Percentiles rank a stretch among this genome's conserved stretches.
Conservation (phyloP, 1,140 invertebrate genomes). For the Galleria mellonella region DNA sequence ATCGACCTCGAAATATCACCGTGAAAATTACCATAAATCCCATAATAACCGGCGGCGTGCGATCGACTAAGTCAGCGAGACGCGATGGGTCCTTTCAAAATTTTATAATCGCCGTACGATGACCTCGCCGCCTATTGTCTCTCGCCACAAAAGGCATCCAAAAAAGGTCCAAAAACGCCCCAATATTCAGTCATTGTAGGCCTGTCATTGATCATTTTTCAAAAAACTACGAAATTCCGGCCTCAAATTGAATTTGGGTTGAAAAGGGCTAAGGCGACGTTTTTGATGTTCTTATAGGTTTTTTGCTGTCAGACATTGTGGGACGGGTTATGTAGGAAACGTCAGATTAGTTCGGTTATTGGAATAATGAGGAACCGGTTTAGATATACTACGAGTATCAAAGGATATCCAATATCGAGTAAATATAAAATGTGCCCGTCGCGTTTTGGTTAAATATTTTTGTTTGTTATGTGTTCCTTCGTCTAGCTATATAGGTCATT, state of each 20-base stretch:
- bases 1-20: constrained; percentile 1
- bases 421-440: no score
- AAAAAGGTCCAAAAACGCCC: constrained; percentile 26
- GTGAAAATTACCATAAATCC: constrained; percentile 8
- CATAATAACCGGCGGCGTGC: not conserved
- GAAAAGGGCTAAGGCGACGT: constrained; percentile 23
- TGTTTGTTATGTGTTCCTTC: no score
- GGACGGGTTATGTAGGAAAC: constrained; percentile 5
- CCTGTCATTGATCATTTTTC: constrained; percentile 55
- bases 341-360: constrained; percentile 6
- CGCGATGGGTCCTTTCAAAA: constrained; percentile 16
- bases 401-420: no score
- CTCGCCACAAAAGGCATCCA: constrained; percentile 29
- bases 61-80: constrained; percentile 5
- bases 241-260: constrained; percentile 35
- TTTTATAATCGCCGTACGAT: constrained; percentile 30
- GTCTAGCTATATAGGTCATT: no score
- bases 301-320: not conserved
- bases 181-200: constrained; percentile 48
- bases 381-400: not conserved
- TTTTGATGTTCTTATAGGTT: not conserved
- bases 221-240: constrained; percentile 38
- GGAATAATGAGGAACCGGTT: constrained; percentile 3
- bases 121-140: constrained; percentile 50
- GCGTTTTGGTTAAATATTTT: no score